phyloP scores from a whole-genome alignment of 2,888 invertebrate genomes.

The Acheta domesticus region DNA sequence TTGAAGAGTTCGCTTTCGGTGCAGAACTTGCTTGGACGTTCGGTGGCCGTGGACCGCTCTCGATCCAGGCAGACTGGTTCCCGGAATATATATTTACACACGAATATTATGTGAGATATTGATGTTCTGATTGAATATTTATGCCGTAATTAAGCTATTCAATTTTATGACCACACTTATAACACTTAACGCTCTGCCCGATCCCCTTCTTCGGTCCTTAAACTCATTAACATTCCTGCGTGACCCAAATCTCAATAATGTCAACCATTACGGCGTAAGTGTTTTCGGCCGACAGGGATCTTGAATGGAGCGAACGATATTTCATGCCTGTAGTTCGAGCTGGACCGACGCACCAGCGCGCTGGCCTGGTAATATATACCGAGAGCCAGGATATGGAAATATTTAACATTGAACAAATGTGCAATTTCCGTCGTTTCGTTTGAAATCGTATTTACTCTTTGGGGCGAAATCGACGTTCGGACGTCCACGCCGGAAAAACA shows the following conservation, averaged over 20 bases:
- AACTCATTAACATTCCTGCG: conserved; percentile 18
- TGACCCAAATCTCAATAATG: conserved; percentile 18
- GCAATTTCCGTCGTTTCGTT: conserved; percentile 8
- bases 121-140: conserved; percentile 18
- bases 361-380: too few relatives aligned
- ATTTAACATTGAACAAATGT: conserved; percentile 2
- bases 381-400: not conserved
- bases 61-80: not conserved
- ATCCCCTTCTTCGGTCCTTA: not conserved
- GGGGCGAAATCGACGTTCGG: not conserved
- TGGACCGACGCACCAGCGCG: too few relatives aligned
- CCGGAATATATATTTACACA: not conserved
- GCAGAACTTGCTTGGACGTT: too few relatives aligned
- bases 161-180: conserved; percentile 2
- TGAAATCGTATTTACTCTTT: conserved; percentile 18
- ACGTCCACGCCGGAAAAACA: conserved; percentile 1
- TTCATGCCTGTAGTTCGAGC: not conserved
- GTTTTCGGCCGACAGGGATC: not conserved
- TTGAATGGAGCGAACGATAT: not conserved
- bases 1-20: too few relatives aligned
- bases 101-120: conserved; percentile 18
- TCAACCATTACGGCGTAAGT: not conserved
- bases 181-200: conserved; percentile 9
- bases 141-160: conserved; percentile 18
- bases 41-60: too few relatives aligned